Evolutionary conservation across 1,140 invertebrate species (phyloP).

Genomic region (Eufriesea mexicana): DNA sequence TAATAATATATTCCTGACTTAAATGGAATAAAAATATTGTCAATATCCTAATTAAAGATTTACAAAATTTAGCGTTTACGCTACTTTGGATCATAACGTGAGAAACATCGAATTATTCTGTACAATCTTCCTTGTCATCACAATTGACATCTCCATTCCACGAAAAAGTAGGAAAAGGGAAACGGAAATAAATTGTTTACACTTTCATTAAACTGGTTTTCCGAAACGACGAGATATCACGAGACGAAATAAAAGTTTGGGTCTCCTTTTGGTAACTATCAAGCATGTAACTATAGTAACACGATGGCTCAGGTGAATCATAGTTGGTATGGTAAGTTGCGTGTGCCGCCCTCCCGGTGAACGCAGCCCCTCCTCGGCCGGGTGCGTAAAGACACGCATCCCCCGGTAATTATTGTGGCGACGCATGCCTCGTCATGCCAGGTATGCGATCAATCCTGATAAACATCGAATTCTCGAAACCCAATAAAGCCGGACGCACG

Average conservation of each 20-base stretch:
- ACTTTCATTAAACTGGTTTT: neutral
- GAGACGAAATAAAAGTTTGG: neutral
- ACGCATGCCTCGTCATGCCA: slow-evolving; percentile 71
- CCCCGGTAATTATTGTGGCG: slow-evolving; percentile 64
- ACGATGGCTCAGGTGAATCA: slow-evolving; percentile 70
- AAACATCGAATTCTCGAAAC: slow-evolving; percentile 59
- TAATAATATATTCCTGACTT: no score
- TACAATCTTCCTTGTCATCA: no score
- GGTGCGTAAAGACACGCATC: slow-evolving; percentile 69
- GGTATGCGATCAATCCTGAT: slow-evolving; percentile 64
- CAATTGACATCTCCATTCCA: no score
- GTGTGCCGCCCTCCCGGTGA: slow-evolving; percentile 60
- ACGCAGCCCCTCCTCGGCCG: slow-evolving; percentile 33
- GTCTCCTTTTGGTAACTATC: neutral
- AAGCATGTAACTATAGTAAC: slow-evolving; percentile 66
- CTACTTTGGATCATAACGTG: no score
- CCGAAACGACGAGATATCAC: neutral
- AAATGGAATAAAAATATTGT: no score
- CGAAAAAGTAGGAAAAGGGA: no score
- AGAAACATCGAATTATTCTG: no score
- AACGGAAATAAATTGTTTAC: no score
- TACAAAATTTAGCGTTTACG: no score
- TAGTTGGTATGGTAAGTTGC: slow-evolving; percentile 58
- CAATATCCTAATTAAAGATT: no score
- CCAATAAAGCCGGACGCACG: slow-evolving; percentile 21